Base-by-base conservation (phyloP, 2,888 invertebrate genomes). In the Pseudococcus jackbeardsleyi region DNA sequence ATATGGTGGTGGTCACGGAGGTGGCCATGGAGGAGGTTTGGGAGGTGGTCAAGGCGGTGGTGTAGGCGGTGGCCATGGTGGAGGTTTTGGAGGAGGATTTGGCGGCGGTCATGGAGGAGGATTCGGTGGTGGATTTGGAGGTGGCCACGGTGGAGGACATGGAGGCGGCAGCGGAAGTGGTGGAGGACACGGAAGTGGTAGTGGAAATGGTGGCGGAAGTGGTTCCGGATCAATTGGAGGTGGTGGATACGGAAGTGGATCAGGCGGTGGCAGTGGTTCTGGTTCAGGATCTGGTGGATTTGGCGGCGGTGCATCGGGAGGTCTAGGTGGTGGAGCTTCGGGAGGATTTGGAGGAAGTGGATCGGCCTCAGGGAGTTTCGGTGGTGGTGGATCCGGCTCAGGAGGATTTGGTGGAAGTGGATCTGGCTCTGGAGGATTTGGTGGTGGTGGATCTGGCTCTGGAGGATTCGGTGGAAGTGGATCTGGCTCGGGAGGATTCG, bases 171-270 rank as follows among this genome's bases (percentile, higher is more conserved):
- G 59, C 72, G 89, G 89, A 15, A 82, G 87, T 12, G 88, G 86
- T 39, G 86, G 85, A 48, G 89, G 89, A 19, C 12, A n/a, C 9
- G 89, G 89, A 33, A 17, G 26, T 54, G 82, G 88, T 90, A 89
- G 90, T 90, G 90, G 91, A 64, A 8, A 42, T 50, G 48, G 88
- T 19, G 59, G 46, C 50, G 26, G 79, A 0, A 19, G 17, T 79
- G 33, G 46, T 1, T 26, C 46, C 8, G 48, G 72, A 9, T 42
- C 42, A 50, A 0, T 15, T 22, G 26, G 26, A 54, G 82, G 88
- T 90, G 88, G 86, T 26, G 85, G 86, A 15, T 88, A 50, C 17
- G 48, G 82, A 9, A 87, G 88, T 46, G 17, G 50, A 68, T 88
- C 42, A 12, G 88, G 88, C 26, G 46, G 86, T 1, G 86, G 79